These are phyloP conservation scores for Anastatus disparis DNA, from an alignment of 1,140 invertebrate species.

Conservation along the genomic window DNA sequence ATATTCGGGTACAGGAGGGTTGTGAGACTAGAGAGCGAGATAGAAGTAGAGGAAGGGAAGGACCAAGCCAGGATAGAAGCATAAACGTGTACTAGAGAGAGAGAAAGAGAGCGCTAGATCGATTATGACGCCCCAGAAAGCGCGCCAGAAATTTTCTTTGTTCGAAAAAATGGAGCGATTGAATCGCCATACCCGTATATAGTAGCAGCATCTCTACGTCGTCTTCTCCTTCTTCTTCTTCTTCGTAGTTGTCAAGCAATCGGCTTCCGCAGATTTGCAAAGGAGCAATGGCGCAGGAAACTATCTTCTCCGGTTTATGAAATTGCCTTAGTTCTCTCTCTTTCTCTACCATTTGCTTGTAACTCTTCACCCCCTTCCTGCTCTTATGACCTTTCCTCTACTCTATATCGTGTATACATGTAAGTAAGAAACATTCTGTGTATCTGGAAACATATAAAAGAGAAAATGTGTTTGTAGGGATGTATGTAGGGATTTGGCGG, in stretches of 20 bases:
- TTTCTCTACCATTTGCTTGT: background rate
- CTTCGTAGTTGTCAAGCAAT: too few relatives aligned
- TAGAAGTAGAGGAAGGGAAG: conserved; percentile 2
- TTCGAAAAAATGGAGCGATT: conserved; percentile 54
- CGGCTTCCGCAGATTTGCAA: conserved; percentile 57
- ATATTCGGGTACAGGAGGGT: background rate
- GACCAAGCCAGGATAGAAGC: background rate
- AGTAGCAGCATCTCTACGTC: too few relatives aligned
- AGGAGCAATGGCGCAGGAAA: conserved; percentile 1
- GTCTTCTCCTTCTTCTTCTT: too few relatives aligned
- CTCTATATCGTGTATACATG: background rate
- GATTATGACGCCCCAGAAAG: conserved; percentile 47
- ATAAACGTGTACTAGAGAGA: background rate
- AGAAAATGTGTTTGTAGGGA: background rate
- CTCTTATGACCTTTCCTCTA: background rate
- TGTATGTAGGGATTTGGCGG: background rate
- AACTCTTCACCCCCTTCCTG: background rate
- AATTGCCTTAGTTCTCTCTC: conserved; percentile 42
- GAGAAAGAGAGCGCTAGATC: conserved; percentile 16
- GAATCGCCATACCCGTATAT: too few relatives aligned
- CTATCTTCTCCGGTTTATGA: conserved; percentile 36
- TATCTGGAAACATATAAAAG: too few relatives aligned
- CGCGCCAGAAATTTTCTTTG: conserved; percentile 53
- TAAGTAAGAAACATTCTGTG: too few relatives aligned
- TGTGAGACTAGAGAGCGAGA: too few relatives aligned